Percentiles rank a stretch among this genome's conserved stretches.
phyloP scores from a whole-genome alignment of 2,888 invertebrate species.

The Lamellibrachia columna region DNA sequence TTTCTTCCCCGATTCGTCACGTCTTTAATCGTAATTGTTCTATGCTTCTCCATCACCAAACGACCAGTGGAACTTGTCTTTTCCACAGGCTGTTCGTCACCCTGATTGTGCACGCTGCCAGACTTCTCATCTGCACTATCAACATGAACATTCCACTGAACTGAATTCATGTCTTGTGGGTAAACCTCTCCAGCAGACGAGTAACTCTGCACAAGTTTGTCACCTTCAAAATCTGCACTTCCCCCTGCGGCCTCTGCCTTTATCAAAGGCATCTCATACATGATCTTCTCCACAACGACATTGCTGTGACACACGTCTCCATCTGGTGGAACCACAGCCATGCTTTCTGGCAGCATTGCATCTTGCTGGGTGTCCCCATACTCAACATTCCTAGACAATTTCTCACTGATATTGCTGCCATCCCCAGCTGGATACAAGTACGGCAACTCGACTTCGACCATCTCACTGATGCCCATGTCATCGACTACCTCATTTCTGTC shows the following conservation, averaged over 20 bases:
- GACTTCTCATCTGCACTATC: background rate
- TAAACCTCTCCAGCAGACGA: background rate
- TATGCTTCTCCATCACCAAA: background rate
- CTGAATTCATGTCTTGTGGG: background rate
- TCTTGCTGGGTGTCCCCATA: background rate
- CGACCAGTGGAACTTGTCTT: background rate
- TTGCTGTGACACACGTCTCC: background rate
- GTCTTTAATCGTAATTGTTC: slow-evolving; percentile 12
- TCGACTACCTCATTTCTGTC: background rate
- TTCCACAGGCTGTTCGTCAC: background rate
- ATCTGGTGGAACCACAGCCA: background rate
- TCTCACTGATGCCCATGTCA: background rate
- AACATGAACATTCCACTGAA: background rate
- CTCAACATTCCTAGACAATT: background rate
- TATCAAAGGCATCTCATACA: background rate
- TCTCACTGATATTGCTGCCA: background rate
- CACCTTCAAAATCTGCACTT: background rate
- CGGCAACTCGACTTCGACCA: background rate
- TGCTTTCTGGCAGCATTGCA: background rate
- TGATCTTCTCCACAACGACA: background rate
- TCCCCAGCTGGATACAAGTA: background rate
- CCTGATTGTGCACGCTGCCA: background rate
- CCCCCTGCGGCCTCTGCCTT: background rate
- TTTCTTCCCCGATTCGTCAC: background rate
- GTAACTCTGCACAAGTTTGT: background rate